Percentiles rank a stretch among this genome's conserved stretches.
These are phyloP conservation scores for Gephyroberyx darwinii DNA, from an alignment of 2,797 vertebrate species.

Conservation along the genomic window DNA sequence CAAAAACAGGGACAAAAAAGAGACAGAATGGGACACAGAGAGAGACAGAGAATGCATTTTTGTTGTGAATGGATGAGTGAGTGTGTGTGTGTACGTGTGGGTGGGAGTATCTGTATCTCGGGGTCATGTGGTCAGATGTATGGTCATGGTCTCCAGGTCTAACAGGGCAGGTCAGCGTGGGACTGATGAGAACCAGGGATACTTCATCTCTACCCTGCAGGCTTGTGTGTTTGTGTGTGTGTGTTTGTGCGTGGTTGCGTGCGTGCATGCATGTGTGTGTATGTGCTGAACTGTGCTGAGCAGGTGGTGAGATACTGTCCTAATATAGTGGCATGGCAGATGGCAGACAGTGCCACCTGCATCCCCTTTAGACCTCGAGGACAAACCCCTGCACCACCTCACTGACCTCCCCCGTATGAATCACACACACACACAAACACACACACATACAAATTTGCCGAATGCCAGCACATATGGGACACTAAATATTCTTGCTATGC, in stretches of 20 bases:
- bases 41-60: background rate
- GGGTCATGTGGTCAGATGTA: slow-evolving; percentile 66
- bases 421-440: slow-evolving; percentile 17
- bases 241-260: slow-evolving; percentile 7
- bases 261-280: slow-evolving; percentile 12
- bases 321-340: slow-evolving; percentile 68
- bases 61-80: slow-evolving; percentile 5
- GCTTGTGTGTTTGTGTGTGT: slow-evolving; percentile 35
- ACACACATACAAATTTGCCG: slow-evolving; percentile 19
- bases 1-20: background rate
- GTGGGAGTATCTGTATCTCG: slow-evolving; percentile 15
- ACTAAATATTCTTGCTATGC: slow-evolving; percentile 16
- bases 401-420: slow-evolving; percentile 32
- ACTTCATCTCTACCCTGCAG: slow-evolving; percentile 50
- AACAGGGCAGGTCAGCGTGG: slow-evolving; percentile 49
- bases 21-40: background rate
- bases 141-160: slow-evolving; percentile 56
- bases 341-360: slow-evolving; percentile 72
- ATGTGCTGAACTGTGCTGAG: slow-evolving; percentile 41
- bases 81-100: background rate
- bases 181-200: slow-evolving; percentile 28
- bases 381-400: slow-evolving; percentile 54
- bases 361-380: slow-evolving; percentile 67
- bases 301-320: slow-evolving; percentile 65
- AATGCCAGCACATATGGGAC: slow-evolving; percentile 29